Conservation (phyloP, 2,113 vertebrate species). For the Oostethus manadensis region DNA sequence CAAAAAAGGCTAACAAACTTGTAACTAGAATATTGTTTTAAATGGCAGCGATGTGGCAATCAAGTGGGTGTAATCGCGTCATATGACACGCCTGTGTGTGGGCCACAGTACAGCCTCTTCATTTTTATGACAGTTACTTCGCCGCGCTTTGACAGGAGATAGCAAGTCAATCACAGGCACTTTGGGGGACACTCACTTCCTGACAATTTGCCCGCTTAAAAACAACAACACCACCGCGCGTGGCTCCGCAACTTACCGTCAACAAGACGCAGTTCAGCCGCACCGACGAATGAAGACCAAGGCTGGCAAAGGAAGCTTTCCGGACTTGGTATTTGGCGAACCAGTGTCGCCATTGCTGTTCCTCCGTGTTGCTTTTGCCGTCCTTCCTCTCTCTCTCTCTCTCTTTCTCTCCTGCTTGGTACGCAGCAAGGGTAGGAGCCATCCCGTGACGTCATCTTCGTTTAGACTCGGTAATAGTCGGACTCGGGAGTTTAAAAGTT, state of each 20-base stretch:
- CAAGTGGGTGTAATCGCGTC: neutral
- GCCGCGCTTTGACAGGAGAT: constrained; percentile 69
- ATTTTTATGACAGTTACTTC: constrained; percentile 59
- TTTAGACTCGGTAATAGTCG: constrained; percentile 59
- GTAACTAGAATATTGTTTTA: constrained; percentile 34
- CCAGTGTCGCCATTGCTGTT: constrained; percentile 94
- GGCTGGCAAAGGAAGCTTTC: constrained; percentile 84
- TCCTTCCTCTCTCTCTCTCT: constrained; percentile 34
- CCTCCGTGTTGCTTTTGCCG: constrained; percentile 85
- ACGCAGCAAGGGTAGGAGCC: constrained; percentile 78
- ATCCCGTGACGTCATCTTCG: constrained; percentile 83
- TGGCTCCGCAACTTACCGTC: constrained; percentile 79
- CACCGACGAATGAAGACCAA: constrained; percentile 84
- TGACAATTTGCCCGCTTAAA: constrained; percentile 64
- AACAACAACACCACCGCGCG: constrained; percentile 65
- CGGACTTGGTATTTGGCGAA: constrained; percentile 87
- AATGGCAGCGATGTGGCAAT: neutral
- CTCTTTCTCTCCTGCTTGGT: constrained; percentile 75
- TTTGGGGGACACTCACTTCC: constrained; percentile 69
- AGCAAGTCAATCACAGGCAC: constrained; percentile 71
- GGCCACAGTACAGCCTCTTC: neutral
- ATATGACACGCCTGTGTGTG: constrained; percentile 5
- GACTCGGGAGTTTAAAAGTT: too few relatives aligned
- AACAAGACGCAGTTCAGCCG: constrained; percentile 79
- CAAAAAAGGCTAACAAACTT: constrained; percentile 62